These are phyloP conservation scores for Timandra comae DNA, from an alignment of 2,888 invertebrate genomes.

Conservation along the genomic window DNA sequence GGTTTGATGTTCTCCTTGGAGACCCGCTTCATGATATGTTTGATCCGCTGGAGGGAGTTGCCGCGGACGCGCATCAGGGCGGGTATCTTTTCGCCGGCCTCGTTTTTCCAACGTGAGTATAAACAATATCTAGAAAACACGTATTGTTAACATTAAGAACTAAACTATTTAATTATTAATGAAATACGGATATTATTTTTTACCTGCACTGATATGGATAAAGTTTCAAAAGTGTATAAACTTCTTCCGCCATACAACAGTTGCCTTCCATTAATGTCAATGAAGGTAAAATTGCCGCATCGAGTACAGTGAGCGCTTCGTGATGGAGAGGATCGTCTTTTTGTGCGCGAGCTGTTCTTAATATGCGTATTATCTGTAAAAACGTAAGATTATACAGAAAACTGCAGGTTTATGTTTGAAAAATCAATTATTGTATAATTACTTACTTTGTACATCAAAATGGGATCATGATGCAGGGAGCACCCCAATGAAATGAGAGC, in stretches of 20 bases:
- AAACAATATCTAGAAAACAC: slow-evolving; percentile 82
- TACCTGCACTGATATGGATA: slow-evolving; percentile 90
- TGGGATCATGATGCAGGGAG: slow-evolving; percentile 89
- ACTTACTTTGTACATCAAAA: slow-evolving; percentile 89
- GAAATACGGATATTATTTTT: no score
- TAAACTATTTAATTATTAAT: neutral
- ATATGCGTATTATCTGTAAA: slow-evolving; percentile 62
- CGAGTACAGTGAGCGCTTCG: slow-evolving; percentile 73
- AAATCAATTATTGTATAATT: no score
- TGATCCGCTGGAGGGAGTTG: slow-evolving; percentile 92
- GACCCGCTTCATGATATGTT: slow-evolving; percentile 97
- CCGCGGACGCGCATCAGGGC: slow-evolving; percentile 89
- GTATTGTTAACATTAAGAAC: neutral
- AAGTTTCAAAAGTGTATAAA: slow-evolving; percentile 92
- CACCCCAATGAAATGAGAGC: slow-evolving; percentile 92
- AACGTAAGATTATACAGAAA: no score
- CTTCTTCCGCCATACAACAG: slow-evolving; percentile 96
- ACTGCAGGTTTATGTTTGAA: no score
- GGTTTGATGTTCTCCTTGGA: slow-evolving; percentile 99
- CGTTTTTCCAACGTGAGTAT: slow-evolving; percentile 98
- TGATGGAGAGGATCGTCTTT: slow-evolving; percentile 81
- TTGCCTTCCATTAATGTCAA: slow-evolving; percentile 94
- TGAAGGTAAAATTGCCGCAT: slow-evolving; percentile 79
- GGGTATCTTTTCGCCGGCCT: slow-evolving; percentile 84
- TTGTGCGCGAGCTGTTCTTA: slow-evolving; percentile 51